These are phyloP conservation scores for Muscicapa adusta DNA, from an alignment of 2,113 vertebrate species.

Conservation along the genomic window DNA sequence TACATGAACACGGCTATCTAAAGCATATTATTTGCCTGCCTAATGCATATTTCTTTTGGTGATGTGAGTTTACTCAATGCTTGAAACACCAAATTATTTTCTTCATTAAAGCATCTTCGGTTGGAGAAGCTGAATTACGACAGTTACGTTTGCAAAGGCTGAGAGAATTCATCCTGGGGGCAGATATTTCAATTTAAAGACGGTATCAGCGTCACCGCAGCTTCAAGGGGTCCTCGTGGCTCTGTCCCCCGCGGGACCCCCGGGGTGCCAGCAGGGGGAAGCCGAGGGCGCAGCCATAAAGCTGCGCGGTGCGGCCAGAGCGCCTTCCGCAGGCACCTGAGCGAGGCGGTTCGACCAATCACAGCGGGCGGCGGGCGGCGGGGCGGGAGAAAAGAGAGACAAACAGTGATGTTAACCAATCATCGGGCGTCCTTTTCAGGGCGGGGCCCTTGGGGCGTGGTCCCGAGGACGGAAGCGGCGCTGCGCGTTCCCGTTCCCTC, in stretches of 20 bases:
- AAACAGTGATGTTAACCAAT: fast-evolving
- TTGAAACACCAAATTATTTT: not conserved
- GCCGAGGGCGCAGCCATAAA: not conserved
- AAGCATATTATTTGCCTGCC: not conserved
- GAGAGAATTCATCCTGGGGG: not conserved
- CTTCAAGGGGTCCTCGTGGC: fast-evolving
- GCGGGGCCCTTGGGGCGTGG: fast-evolving
- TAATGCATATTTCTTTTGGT: not conserved
- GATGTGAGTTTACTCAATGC: not conserved
- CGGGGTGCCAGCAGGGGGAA: not conserved
- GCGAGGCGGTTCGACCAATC: not conserved
- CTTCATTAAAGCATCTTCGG: not conserved
- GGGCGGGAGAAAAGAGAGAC: not conserved
- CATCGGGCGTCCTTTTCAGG: fast-evolving
- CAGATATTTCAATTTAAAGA: fast-evolving
- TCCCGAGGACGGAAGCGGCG: not conserved
- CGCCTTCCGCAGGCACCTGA: not conserved
- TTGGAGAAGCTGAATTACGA: not conserved
- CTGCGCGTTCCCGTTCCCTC: not conserved
- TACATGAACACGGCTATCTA: not conserved
- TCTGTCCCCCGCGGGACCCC: fast-evolving
- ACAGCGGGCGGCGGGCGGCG: fast-evolving
- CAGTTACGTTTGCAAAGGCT: not conserved
- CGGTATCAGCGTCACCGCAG: fast-evolving
- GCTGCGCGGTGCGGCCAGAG: not conserved